A percentile compares a stretch with the other conserved stretches of the same genome.
These are phyloP conservation scores for Parnassius mnemosyne DNA, from an alignment of 2,888 invertebrate genomes.

Conservation along the genomic window DNA sequence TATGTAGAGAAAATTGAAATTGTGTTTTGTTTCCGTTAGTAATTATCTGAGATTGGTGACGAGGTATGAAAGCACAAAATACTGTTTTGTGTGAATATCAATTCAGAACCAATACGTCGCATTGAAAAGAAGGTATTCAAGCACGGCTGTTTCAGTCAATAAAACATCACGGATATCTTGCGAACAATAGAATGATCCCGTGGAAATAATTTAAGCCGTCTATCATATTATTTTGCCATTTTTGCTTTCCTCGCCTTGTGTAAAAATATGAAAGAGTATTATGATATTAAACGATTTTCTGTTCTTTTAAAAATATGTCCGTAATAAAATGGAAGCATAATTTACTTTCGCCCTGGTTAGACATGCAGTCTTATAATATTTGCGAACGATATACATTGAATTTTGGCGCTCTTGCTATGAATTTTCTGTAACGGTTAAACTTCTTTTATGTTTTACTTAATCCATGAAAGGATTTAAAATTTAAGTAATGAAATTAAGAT, in stretches of 20 bases:
- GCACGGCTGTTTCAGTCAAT: conserved; percentile 25
- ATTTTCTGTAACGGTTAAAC: no score
- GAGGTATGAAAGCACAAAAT: conserved; percentile 47
- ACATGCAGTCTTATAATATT: no score
- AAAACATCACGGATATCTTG: conserved; percentile 23
- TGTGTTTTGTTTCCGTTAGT: conserved; percentile 57
- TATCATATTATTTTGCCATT: conserved; percentile 8
- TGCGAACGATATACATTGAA: no score
- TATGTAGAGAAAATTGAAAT: conserved; percentile 67
- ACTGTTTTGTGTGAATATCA: conserved; percentile 47
- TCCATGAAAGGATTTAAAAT: no score
- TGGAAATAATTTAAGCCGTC: conserved; percentile 7
- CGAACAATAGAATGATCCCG: conserved; percentile 11
- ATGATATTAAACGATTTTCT: conserved; percentile 2
- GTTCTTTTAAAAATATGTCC: neutral
- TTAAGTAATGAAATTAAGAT: no score
- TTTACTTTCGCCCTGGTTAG: neutral
- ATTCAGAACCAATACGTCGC: conserved; percentile 42
- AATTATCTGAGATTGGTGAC: conserved; percentile 40
- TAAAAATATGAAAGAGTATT: neutral
- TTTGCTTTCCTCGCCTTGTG: neutral
- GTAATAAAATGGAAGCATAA: conserved; percentile 12
- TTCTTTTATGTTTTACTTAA: no score
- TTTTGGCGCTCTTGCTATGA: no score
- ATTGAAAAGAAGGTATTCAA: conserved; percentile 34